Base-by-base conservation (phyloP, 1,140 invertebrate species). In the Archivesica marissinica region DNA sequence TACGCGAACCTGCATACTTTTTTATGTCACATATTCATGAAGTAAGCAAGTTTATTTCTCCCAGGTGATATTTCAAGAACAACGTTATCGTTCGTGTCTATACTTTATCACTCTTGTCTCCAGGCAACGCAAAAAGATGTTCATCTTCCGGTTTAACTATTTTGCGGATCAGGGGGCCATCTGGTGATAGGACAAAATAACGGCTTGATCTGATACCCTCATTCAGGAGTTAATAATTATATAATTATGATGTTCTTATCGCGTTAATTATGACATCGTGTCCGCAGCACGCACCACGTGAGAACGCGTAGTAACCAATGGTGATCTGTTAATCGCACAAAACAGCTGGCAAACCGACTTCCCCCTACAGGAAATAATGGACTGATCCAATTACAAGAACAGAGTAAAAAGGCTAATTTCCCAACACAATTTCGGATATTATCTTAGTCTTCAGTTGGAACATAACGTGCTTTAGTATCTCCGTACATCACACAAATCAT, bases 401-500 rank as follows among this genome's bases (percentile, higher is more conserved):
- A 72, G 44, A 33, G 30, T 52, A 72, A 72, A 72, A 72, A 72
- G 68, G 39, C 68, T 25, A 20, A 30, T 47, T 25, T 50, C 23
- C 68, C 68, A 50, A 72, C 25, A 17, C 28, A 47, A 47, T 72
- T 47, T 72, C 68, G 68, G 68, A 72, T 72, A 52, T 50, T 30
- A 44, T 44, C 15, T 50, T 7, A 44, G 68, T 23, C 28, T 72
- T 72, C 68, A 52, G 68, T 72, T 41, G 68, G 28, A 72, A 13
- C 39, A 72, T 72, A 50, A 47, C 68, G 59, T 64, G 39, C 61
- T 72, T 25, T 47, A 72, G 68, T 50, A n/a, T 50, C 68, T 72
- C 41, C 4, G 3, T 23, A 44, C 11, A 50, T 47, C 20, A n/a
- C n/a, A n/a, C 44, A 72, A 44, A 72, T n/a, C n/a, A 52, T 50